Conservation (phyloP, 2,888 invertebrate genomes). For the Junonia oenone region DNA sequence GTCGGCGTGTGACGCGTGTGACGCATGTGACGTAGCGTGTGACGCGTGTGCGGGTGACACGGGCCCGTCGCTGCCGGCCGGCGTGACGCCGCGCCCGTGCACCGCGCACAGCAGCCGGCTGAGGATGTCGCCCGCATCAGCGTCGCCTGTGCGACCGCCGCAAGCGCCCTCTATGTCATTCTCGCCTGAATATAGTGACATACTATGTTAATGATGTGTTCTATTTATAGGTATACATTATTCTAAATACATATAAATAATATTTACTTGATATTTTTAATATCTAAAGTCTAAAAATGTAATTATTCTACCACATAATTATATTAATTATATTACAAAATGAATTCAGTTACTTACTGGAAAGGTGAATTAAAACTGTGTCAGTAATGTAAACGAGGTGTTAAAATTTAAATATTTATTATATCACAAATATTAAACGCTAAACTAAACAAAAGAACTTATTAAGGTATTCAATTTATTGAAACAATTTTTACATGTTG, state of each 20-base stretch:
- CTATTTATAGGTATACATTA: no score
- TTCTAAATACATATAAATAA: no score
- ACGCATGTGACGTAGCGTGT: constrained; percentile 35
- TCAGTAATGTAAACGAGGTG: constrained; percentile 11
- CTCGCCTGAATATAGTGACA: no score
- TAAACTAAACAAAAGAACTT: constrained; percentile 13
- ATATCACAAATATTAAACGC: constrained; percentile 12
- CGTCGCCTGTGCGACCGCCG: constrained; percentile 32
- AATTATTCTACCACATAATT: no score
- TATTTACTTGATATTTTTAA: no score
- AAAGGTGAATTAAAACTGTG: constrained; percentile 1
- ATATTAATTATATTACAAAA: not conserved
- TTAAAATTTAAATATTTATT: constrained; percentile 8
- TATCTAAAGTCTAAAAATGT: no score
- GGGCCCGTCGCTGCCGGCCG: constrained; percentile 33
- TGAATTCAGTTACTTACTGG: constrained; percentile 11
- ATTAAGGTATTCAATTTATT: not conserved
- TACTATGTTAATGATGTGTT: no score
- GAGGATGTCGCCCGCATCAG: constrained; percentile 45
- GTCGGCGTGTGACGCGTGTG: constrained; percentile 39
- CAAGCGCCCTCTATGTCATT: constrained; percentile 62
- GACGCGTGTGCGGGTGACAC: constrained; percentile 38
- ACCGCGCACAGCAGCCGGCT: constrained; percentile 57
- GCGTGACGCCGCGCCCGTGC: constrained; percentile 37
- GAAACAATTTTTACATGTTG: not conserved